Evolutionary conservation across 2,797 vertebrate genomes (phyloP).

Genomic region (Adrianichthys oophorus): DNA sequence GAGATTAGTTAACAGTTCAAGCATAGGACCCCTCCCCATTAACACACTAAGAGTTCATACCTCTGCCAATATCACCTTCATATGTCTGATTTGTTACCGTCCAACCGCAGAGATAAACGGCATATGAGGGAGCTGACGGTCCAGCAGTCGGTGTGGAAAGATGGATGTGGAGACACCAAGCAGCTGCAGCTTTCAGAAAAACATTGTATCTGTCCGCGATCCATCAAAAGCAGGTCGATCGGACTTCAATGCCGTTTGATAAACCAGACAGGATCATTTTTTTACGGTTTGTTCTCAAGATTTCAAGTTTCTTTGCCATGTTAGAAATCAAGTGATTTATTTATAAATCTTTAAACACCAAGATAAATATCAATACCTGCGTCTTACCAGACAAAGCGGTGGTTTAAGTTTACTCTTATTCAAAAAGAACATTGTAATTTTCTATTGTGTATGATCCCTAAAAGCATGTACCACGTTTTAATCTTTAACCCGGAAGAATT

Average conservation of each 20-base stretch:
- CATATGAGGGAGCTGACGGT: slow-evolving; percentile 1
- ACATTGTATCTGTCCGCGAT: slow-evolving; percentile 24
- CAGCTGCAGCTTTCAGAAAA: neutral
- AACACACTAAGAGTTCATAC: slow-evolving; percentile 1
- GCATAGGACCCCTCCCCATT: slow-evolving; percentile 8
- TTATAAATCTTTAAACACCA: slow-evolving; percentile 20
- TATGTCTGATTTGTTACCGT: slow-evolving; percentile 14
- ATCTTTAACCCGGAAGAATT: too few relatives aligned
- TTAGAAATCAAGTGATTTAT: slow-evolving; percentile 11
- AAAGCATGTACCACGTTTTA: too few relatives aligned
- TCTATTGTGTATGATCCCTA: too few relatives aligned
- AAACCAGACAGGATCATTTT: slow-evolving; percentile 25
- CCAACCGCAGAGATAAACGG: slow-evolving; percentile 16
- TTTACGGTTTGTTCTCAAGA: slow-evolving; percentile 20
- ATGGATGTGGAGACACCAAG: slow-evolving; percentile 2
- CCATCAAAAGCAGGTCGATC: slow-evolving; percentile 29
- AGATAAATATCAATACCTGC: slow-evolving; percentile 1
- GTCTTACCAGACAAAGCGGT: too few relatives aligned
- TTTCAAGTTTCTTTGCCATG: neutral
- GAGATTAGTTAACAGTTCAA: slow-evolving; percentile 57
- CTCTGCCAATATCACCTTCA: neutral
- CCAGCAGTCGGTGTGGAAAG: neutral
- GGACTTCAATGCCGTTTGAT: slow-evolving; percentile 2
- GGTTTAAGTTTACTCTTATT: too few relatives aligned
- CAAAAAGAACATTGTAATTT: too few relatives aligned